Evolutionary conservation across 1,140 invertebrate genomes (phyloP), one percentile per base, ranked within the genome.

Genomic region (Papilio aristodemus): DNA sequence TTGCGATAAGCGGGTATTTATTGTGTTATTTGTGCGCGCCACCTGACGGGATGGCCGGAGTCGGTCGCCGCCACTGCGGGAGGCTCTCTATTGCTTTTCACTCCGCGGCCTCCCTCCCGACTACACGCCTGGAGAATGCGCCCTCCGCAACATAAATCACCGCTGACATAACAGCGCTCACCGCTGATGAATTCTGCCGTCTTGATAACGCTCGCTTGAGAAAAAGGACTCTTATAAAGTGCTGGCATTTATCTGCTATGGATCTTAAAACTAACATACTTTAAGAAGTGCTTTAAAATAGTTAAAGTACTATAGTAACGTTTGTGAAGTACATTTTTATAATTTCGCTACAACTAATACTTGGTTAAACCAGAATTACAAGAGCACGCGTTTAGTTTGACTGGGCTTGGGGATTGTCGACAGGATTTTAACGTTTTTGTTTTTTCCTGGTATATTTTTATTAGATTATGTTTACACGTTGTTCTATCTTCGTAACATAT

Each of bases 1-100:
- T 91, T 85, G 87, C 87, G 87, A 90, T 90, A 91, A 90, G 84
- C 81, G 71, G 75, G 84, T 86, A 90, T 89, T 90, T 89, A 90
- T 89, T 91, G 86, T 84, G 85, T 84, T 87, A 88, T 85, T 87
- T 82, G 86, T 88, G 83, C 84, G 75, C 77, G 80, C 85, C 88
- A 89, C 83, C 85, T 89, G 85, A 86, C 79, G 72, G 76, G 79
- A 71, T 66, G 60, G 70, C 70, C 58, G 68, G 71, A 72, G 69
- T 73, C 74, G 72, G 77, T 68, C 72, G 70, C 74, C 74, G 71
- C 78, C 81, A 75, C 87, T 75, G 72, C 87, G 73, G 89, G 87
- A 81, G 89, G 83, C 76, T 73, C 81, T 77, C 83, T 83, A 85
- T 82, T 82, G 85, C 86, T 78, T 83, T 77, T 80, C 82, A 81